Evolutionary conservation across 2,888 invertebrate species (phyloP), one percentile per base, ranked within the genome.

Genomic region (Hoplodrina blanda): DNA sequence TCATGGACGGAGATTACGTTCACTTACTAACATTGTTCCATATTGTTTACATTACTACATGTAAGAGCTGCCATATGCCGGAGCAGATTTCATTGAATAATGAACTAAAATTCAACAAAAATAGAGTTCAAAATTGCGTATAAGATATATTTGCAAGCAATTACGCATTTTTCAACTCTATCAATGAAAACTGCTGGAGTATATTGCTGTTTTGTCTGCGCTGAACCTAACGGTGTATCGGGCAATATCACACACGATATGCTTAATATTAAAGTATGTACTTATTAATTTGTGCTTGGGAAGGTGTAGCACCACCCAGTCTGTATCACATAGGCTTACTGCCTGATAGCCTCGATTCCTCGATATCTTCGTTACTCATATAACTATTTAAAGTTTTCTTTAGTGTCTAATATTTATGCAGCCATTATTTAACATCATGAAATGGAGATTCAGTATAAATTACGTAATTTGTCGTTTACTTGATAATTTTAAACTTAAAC

Each of bases 1-100:
- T 90, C 91, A 90, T 94, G 94, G 94, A 94, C 94, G 94, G 94
- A 94, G 90, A 91, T 89, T 87, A 88, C 78, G 83, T 87, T 88
- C 85, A 62, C 82, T 64, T 81, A 60, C 54, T 70, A 68, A 81
- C 46, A 69, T 76, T 80, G 70, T 69, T 68, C 65, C 63, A 73
- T 62, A 62, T 70, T 73, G 71, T 76, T 71, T 50, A 84, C 37
- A 78, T 72, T 62, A 74, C 61, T 70, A 81, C 56, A 64, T 72
- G 57, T 75, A 53, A 46, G 46, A 46, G 46, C 46, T 17, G 17
- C 46, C 3, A 46, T 17, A 46, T 46, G 15, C 17, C 17, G 17
- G 46, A 11, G 46, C 6, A 46, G 46, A 17, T 46, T 17, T 46
- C 17, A 17, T 46, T 46, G 41, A 13, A 41, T 41, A 46, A 46